These are phyloP conservation scores for Protonemura montana DNA, from an alignment of 2,888 invertebrate genomes.

Conservation along the genomic window DNA sequence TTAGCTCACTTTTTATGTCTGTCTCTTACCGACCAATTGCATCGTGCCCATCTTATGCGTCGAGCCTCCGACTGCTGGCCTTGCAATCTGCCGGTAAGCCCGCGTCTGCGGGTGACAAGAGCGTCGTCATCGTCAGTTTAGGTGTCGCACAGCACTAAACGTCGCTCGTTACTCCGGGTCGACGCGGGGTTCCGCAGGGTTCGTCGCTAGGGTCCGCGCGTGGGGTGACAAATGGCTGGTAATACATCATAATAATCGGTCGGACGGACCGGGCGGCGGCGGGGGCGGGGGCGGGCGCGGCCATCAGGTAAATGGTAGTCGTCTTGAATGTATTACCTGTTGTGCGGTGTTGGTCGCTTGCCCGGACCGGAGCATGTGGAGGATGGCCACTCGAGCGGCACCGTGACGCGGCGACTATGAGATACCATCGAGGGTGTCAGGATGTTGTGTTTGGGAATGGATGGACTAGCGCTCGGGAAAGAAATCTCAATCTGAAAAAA, in stretches of 20 bases:
- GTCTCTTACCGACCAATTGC: not conserved
- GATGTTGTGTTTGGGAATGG: too few species aligned
- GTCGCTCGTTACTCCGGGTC: not conserved
- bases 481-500: too few species aligned
- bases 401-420: too few species aligned
- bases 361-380: too few species aligned
- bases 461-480: too few species aligned
- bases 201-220: not conserved
- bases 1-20: too few species aligned
- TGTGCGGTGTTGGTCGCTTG: too few species aligned
- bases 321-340: not conserved
- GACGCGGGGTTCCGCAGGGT: not conserved
- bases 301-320: constrained; percentile 16
- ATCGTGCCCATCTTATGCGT: not conserved
- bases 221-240: constrained; percentile 38
- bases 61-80: not conserved
- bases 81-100: not conserved
- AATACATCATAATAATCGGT: constrained; percentile 36
- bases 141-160: not conserved
- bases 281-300: not conserved
- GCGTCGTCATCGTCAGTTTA: not conserved
- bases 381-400: too few species aligned
- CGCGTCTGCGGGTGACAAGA: not conserved
- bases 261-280: not conserved
- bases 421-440: too few species aligned